Conservation (phyloP, 2,888 invertebrate genomes). For the Sinopyrophorus schimmeli region DNA sequence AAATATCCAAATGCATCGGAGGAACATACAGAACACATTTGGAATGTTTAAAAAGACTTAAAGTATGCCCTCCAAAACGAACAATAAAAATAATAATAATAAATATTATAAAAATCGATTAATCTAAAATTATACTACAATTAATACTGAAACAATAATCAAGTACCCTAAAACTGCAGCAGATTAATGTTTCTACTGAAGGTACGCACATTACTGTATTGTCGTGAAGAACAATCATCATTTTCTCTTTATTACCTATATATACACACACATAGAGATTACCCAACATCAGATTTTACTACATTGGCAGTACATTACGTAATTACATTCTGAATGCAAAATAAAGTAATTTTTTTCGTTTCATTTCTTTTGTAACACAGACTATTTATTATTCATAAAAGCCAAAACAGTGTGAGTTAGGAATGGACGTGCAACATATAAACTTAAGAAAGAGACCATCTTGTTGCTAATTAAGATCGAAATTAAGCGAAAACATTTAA, state of each 20-base stretch:
- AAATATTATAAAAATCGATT: too few relatives aligned
- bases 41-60: too few relatives aligned
- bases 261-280: slow-evolving; percentile 23
- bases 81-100: too few relatives aligned
- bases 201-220: slow-evolving; percentile 15
- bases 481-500: slow-evolving; percentile 33
- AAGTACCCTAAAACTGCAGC: slow-evolving; percentile 9
- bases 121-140: too few relatives aligned
- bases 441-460: slow-evolving; percentile 47
- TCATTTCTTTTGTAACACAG: too few relatives aligned
- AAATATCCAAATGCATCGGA: too few relatives aligned
- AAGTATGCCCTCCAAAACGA: too few relatives aligned
- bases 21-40: too few relatives aligned
- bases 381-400: too few relatives aligned
- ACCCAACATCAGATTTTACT: slow-evolving; percentile 15
- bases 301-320: slow-evolving; percentile 21
- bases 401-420: not conserved
- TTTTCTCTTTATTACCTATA: slow-evolving; percentile 1
- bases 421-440: slow-evolving; percentile 8
- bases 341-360: too few relatives aligned
- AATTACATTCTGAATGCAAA: too few relatives aligned
- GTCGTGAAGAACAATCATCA: slow-evolving; percentile 18
- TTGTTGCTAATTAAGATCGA: slow-evolving; percentile 37
- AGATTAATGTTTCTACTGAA: not conserved
- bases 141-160: slow-evolving; percentile 21